Conservation (phyloP, 1,140 invertebrate species). For the Zaprionus tsacasi region DNA sequence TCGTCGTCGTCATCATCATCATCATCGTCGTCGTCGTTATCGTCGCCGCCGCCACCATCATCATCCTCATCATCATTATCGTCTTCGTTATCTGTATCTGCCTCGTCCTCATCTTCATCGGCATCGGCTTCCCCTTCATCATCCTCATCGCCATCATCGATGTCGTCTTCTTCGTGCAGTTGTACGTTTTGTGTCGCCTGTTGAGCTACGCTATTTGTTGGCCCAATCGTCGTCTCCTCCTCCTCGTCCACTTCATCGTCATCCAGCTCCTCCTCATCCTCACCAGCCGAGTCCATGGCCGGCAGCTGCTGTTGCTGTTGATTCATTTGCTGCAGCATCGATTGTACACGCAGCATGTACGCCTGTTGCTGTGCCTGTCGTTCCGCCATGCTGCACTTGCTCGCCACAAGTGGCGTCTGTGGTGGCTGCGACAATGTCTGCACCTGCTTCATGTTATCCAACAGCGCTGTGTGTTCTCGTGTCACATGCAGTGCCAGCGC, state of each 20-base stretch:
- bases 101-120: slow-evolving; percentile 9
- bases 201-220: background rate
- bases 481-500: slow-evolving; percentile 75
- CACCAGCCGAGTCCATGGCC: slow-evolving; percentile 61
- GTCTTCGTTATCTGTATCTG: background rate
- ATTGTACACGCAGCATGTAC: slow-evolving; percentile 68
- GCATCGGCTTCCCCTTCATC: background rate
- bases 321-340: slow-evolving; percentile 70
- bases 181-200: slow-evolving; percentile 6
- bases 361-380: slow-evolving; percentile 59
- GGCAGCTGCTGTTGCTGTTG: slow-evolving; percentile 63
- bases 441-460: slow-evolving; percentile 68
- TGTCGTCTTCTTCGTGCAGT: background rate
- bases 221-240: slow-evolving; percentile 3
- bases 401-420: background rate
- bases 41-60: slow-evolving; percentile 22
- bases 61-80: slow-evolving; percentile 54
- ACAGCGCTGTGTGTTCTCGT: slow-evolving; percentile 67
- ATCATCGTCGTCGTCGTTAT: slow-evolving; percentile 11
- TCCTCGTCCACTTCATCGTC: slow-evolving; percentile 47
- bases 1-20: slow-evolving; percentile 16
- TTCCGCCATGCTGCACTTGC: slow-evolving; percentile 55
- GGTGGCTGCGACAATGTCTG: slow-evolving; percentile 4
- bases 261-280: slow-evolving; percentile 62
- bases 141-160: slow-evolving; percentile 8